Evolutionary conservation across 2,113 vertebrate genomes (phyloP).

Genomic region (Elgaria multicarinata): DNA sequence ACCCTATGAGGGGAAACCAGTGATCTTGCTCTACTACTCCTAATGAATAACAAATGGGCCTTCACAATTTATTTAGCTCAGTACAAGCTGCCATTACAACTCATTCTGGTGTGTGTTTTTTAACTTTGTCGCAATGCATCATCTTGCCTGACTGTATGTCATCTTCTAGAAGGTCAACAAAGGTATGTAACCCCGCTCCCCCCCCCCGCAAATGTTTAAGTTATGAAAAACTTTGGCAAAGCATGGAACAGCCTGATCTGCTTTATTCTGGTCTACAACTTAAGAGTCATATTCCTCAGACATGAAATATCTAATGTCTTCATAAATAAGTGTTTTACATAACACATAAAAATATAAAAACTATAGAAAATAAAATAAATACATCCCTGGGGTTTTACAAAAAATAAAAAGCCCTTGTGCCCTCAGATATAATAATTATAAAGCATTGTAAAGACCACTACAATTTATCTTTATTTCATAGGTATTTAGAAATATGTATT

Average conservation of each 20-base stretch:
- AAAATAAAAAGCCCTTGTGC: constrained; percentile 1
- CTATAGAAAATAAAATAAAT: neutral
- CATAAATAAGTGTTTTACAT: neutral
- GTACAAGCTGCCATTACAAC: constrained; percentile 75
- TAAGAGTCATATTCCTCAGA: constrained; percentile 24
- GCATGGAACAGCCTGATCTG: constrained; percentile 5
- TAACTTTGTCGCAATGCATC: constrained; percentile 73
- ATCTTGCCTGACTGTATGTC: constrained; percentile 76
- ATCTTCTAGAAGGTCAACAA: constrained; percentile 74
- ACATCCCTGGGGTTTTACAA: neutral
- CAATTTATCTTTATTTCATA: constrained; percentile 78
- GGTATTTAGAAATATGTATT: constrained; percentile 77
- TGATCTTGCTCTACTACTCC: constrained; percentile 71
- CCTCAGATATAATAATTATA: constrained; percentile 50
- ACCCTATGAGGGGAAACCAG: constrained; percentile 67
- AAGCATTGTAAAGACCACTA: constrained; percentile 34
- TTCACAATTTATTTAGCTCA: constrained; percentile 69
- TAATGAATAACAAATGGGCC: constrained; percentile 84
- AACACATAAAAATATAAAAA: constrained; percentile 30
- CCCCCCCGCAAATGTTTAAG: constrained; percentile 46
- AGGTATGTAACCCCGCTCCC: constrained; percentile 68
- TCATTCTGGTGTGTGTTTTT: constrained; percentile 64
- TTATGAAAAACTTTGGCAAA: constrained; percentile 62
- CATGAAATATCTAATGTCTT: constrained; percentile 34
- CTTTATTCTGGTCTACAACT: constrained; percentile 34